Evolutionary conservation across 2,113 vertebrate genomes (phyloP).

Genomic region (Chamaea fasciata): DNA sequence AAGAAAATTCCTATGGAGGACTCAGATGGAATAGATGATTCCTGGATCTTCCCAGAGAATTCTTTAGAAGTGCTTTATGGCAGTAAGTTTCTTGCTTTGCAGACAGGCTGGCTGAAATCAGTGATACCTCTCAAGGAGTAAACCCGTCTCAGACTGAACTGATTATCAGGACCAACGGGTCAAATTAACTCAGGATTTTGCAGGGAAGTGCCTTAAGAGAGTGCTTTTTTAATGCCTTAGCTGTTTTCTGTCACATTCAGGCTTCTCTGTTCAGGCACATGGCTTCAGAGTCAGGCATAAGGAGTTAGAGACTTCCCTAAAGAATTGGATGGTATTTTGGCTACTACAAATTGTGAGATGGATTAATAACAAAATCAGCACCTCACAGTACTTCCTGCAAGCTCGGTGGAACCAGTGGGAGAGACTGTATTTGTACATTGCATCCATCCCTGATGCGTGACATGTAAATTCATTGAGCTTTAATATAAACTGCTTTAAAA

Average conservation of each 20-base stretch:
- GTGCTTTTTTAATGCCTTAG: background rate
- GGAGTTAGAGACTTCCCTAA: background rate
- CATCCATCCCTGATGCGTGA: background rate
- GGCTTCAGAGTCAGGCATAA: background rate
- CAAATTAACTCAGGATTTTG: background rate
- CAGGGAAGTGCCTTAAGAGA: background rate
- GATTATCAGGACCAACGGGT: background rate
- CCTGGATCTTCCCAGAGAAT: background rate
- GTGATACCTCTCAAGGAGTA: background rate
- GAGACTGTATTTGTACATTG: background rate
- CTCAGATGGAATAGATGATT: background rate
- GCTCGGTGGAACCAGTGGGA: background rate
- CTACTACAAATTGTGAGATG: background rate
- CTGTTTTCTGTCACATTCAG: background rate
- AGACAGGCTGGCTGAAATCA: background rate
- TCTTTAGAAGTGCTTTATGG: background rate
- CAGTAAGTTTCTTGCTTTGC: background rate
- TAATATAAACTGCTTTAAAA: slow-evolving; percentile 42
- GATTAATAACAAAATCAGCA: background rate
- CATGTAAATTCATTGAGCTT: slow-evolving; percentile 34
- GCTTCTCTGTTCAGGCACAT: background rate
- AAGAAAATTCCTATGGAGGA: background rate
- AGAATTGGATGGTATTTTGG: background rate
- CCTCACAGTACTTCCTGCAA: background rate
- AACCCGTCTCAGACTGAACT: background rate